Evolutionary conservation across 1,140 invertebrate species (phyloP).

Genomic region (Ceratitis capitata): DNA sequence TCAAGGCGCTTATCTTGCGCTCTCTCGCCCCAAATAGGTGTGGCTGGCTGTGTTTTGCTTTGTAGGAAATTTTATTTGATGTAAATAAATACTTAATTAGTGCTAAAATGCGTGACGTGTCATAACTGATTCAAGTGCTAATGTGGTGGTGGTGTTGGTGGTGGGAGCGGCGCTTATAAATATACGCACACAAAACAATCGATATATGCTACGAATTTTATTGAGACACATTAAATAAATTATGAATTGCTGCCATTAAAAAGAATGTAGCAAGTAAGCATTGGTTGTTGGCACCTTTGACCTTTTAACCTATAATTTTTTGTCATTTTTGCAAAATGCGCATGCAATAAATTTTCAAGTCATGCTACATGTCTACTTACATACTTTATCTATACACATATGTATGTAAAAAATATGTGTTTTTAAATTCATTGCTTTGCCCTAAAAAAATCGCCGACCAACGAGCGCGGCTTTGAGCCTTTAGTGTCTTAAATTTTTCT

Average conservation of each 20-base stretch:
- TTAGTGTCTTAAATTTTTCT: too few relatives aligned
- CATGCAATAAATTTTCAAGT: neutral
- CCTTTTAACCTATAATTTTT: slow-evolving; percentile 5
- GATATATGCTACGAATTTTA: neutral
- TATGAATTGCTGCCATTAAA: neutral
- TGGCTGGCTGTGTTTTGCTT: neutral
- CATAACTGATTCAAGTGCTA: slow-evolving; percentile 5
- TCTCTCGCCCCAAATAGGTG: neutral
- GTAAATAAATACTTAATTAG: slow-evolving; percentile 17
- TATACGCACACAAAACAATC: neutral
- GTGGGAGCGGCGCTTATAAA: neutral
- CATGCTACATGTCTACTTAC: neutral
- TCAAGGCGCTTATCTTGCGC: neutral
- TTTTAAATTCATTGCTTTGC: neutral
- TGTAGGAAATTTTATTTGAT: neutral
- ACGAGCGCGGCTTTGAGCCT: neutral
- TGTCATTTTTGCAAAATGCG: neutral
- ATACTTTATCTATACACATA: neutral
- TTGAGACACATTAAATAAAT: neutral
- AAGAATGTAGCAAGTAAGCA: neutral
- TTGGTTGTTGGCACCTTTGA: neutral
- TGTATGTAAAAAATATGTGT: neutral
- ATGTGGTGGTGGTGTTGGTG: too few relatives aligned
- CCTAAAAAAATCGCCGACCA: too few relatives aligned
- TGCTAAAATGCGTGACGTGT: neutral